Percentiles rank a stretch among this genome's conserved stretches.
phyloP scores from a whole-genome alignment of 2,113 vertebrate genomes.

The Pteronura brasiliensis region DNA sequence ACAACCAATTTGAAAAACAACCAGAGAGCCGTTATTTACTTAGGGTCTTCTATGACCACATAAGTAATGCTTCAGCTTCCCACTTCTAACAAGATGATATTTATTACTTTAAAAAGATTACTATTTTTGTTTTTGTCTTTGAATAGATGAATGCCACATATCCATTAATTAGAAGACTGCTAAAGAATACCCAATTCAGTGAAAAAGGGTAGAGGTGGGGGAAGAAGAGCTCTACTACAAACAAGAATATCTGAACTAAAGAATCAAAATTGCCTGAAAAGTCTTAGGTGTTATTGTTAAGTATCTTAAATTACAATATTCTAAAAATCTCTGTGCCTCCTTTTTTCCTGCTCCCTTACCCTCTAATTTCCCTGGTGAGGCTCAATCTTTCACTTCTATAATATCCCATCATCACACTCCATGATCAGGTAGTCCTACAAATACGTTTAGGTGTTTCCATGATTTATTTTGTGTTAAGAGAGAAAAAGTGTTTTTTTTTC shows the following conservation, averaged over 20 bases:
- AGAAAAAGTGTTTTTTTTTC: neutral
- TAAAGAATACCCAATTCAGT: constrained; percentile 8
- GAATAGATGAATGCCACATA: constrained; percentile 48
- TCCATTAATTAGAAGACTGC: constrained; percentile 13
- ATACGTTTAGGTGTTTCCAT: neutral
- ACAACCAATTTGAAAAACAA: constrained; percentile 50
- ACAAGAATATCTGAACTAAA: constrained; percentile 36
- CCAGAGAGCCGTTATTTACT: constrained; percentile 56
- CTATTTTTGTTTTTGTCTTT: constrained; percentile 1
- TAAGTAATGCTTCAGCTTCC: neutral
- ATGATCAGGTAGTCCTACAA: neutral
- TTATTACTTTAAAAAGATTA: constrained; percentile 60
- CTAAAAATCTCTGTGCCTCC: neutral
- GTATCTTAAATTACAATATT: neutral
- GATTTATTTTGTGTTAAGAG: neutral
- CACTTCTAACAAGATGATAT: constrained; percentile 61
- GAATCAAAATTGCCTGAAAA: constrained; percentile 42
- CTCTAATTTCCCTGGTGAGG: neutral
- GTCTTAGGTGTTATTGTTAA: neutral
- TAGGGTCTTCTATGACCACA: neutral
- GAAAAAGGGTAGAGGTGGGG: neutral
- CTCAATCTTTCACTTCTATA: neutral
- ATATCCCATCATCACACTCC: neutral
- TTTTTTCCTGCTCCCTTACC: neutral
- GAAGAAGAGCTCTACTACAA: neutral